Evolutionary conservation across 2,888 invertebrate genomes (phyloP).

Genomic region (Synergus umbraculus): DNA sequence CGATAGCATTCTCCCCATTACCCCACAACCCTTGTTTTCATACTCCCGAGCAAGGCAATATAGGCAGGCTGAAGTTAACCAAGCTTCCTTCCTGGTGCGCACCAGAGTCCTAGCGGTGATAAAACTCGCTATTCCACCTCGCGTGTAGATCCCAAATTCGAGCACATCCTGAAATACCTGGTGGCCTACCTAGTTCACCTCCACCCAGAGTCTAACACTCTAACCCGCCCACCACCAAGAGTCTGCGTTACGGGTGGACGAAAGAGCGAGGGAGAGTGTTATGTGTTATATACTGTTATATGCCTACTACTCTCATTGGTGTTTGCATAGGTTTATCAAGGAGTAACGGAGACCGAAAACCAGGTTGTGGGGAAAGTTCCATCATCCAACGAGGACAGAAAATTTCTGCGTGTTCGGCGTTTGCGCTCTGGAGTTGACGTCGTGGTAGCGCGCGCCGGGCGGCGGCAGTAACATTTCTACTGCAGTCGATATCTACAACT

Average conservation of each 20-base stretch:
- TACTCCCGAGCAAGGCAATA: not conserved
- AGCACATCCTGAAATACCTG: conserved; percentile 57
- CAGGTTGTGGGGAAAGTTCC: conserved; percentile 32
- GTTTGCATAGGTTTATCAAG: conserved; percentile 37
- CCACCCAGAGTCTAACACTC: conserved; percentile 29
- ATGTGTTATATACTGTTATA: conserved; percentile 7
- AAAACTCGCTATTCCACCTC: conserved; percentile 46
- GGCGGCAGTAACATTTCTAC: conserved; percentile 67
- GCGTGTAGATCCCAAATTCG: conserved; percentile 46
- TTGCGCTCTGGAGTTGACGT: conserved; percentile 60
- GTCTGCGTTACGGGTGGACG: conserved; percentile 15
- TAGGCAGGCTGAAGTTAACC: not conserved
- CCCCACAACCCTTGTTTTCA: not conserved
- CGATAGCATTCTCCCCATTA: not conserved
- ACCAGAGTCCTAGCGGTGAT: conserved; percentile 30
- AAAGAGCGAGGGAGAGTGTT: conserved; percentile 36
- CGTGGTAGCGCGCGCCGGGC: conserved; percentile 69
- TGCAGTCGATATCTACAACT: conserved; percentile 69
- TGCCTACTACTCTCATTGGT: conserved; percentile 33
- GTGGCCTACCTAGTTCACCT: conserved; percentile 48
- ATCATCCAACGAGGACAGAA: conserved; percentile 15
- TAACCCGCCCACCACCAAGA: not conserved
- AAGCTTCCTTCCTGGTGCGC: not conserved
- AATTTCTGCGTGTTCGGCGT: conserved; percentile 50
- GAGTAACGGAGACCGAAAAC: conserved; percentile 13